Conservation (phyloP, 2,888 invertebrate species). For the Tiphia femorata region DNA sequence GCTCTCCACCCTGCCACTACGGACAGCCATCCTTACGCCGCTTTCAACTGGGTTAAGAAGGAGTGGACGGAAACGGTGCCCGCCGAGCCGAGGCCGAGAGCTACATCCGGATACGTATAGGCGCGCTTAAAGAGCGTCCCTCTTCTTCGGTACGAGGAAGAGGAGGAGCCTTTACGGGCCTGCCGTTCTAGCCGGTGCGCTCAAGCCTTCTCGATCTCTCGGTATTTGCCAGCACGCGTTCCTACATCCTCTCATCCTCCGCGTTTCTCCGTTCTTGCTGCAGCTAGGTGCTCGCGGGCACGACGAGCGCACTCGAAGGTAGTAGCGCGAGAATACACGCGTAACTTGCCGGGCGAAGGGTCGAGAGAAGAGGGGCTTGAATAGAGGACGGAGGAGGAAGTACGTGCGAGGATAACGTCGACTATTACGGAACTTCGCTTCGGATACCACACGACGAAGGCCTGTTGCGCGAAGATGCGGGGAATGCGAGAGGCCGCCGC, state of each 20-base stretch:
- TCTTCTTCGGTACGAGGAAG: too few relatives aligned
- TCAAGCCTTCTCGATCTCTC: not conserved
- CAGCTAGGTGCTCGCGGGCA: too few relatives aligned
- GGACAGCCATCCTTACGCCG: not conserved
- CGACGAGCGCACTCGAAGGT: too few relatives aligned
- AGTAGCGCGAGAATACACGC: too few relatives aligned
- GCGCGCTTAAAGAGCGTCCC: constrained; percentile 7
- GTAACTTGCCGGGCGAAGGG: too few relatives aligned
- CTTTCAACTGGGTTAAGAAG: not conserved
- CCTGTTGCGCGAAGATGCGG: constrained; percentile 39
- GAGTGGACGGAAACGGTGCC: not conserved
- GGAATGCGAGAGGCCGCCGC: constrained; percentile 19
- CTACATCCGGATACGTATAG: constrained; percentile 10
- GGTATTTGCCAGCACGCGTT: not conserved
- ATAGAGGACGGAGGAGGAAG: not conserved
- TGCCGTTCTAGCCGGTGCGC: too few relatives aligned
- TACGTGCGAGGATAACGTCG: constrained; percentile 20
- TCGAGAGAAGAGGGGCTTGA: not conserved
- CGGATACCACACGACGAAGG: constrained; percentile 18
- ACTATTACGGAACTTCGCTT: constrained; percentile 28
- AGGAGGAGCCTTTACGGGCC: not conserved
- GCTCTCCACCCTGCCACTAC: constrained; percentile 1
- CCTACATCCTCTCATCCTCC: too few relatives aligned
- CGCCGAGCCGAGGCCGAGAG: not conserved
- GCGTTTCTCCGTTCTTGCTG: not conserved